Percentiles rank a stretch among this genome's conserved stretches.
Conservation (phyloP, 2,113 vertebrate genomes). For the Canis aureus region DNA sequence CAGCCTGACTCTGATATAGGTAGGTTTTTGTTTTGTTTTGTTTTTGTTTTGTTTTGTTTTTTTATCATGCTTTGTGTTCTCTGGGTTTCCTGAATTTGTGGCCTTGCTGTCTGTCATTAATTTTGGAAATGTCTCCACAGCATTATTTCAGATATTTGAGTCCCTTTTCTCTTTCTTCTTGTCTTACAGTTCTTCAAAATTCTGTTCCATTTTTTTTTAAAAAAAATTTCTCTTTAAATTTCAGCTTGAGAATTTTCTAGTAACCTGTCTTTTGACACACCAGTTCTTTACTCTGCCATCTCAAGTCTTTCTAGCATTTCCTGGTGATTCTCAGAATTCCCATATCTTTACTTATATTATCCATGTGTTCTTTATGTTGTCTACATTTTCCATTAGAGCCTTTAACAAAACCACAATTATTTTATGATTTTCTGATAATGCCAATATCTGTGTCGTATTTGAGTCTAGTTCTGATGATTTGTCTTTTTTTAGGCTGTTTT, state of each 20-base stretch:
- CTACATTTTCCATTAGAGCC: neutral
- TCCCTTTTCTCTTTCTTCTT: neutral
- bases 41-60: neutral
- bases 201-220: neutral
- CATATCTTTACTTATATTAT: neutral
- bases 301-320: neutral
- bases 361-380: neutral
- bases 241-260: neutral
- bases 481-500: neutral
- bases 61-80: neutral
- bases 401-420: neutral
- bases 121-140: neutral
- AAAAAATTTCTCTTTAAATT: neutral
- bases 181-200: neutral
- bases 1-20: neutral
- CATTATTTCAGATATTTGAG: neutral
- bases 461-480: neutral
- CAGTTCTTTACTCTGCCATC: neutral
- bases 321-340: neutral
- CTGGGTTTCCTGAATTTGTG: neutral
- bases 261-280: neutral
- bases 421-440: constrained; percentile 19
- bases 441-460: neutral
- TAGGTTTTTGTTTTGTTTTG: neutral
- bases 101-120: neutral